Evolutionary conservation across 2,888 invertebrate genomes (phyloP), one percentile per base, ranked within the genome.

Genomic region (Dermolepida albohirtum): DNA sequence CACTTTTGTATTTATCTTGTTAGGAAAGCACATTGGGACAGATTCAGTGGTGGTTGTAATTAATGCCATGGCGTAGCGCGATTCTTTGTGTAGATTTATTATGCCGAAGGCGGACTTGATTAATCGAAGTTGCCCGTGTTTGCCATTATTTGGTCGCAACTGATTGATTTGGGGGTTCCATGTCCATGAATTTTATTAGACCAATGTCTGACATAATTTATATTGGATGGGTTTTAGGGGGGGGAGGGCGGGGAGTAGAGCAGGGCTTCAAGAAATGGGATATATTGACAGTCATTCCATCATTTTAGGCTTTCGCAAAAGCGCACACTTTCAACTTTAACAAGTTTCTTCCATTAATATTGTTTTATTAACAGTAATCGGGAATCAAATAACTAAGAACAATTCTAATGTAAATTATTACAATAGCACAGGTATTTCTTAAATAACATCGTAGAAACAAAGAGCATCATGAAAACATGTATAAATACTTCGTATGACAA

Each of bases 131-230:
- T 57, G 40, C 55, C 57, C 47, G 47, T 55, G 66, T 66, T 66
- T 66, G 50, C 66, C 57, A 57, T 66, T 66, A 66, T 57, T 66
- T 57, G 55, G 57, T 66, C 49, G 57, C 57, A 40, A 16, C 50
- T 66, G 66, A 66, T 66, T 66, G 66, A 66, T 66, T 66, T 55
- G 57, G 55, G 59, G 66, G 66, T 55, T 55, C 55, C 55, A 49
- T 55, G 55, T 40, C 49, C 57, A 66, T 66, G 57, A 66, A 66
- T 66, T 66, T 66, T 55, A 55, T 66, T 66, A 47, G 55, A 44
- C 29, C 59, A 59, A 59, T 44, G 44, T 17, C 44, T 59, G 59
- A 59, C 59, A 59, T 59, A 59, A 59, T 59, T 59, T 59, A 59
- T 59, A 22, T 27, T 44, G 41, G 59, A 59, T 34, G 11, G 59